phyloP scores from a whole-genome alignment of 2,797 vertebrate species.

The Lacerta viridis region DNA sequence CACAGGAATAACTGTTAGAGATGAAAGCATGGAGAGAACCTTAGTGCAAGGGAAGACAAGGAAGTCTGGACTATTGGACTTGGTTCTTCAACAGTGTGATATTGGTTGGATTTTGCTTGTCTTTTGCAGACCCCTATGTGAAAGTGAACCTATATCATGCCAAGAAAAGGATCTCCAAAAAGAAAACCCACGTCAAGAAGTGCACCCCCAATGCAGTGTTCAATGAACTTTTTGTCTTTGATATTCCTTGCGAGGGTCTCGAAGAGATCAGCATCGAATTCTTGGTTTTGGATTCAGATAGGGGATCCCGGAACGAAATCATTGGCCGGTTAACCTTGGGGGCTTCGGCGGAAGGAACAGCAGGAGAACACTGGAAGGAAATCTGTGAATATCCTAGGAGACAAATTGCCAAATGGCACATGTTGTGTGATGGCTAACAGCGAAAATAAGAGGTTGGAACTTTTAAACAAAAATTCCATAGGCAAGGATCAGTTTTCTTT shows the following conservation, averaged over 20 bases:
- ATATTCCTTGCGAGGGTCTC: conserved; percentile 93
- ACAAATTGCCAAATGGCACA: conserved; percentile 98
- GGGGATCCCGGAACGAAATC: conserved; percentile 85
- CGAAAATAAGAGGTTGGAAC: conserved; percentile 6
- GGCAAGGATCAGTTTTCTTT: conserved; percentile 75
- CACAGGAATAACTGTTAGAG: neutral
- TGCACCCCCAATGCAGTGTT: conserved; percentile 96
- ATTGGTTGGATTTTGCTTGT: conserved; percentile 38
- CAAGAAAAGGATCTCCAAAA: conserved; percentile 97
- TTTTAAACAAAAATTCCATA: conserved; percentile 68
- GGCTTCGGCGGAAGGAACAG: conserved; percentile 87
- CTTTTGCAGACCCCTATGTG: conserved; percentile 91
- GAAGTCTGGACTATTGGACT: neutral
- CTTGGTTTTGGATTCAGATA: conserved; percentile 95
- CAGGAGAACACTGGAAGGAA: conserved; percentile 97
- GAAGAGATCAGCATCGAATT: conserved; percentile 97
- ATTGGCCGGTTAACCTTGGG: conserved; percentile 91
- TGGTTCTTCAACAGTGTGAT: neutral
- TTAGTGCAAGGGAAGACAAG: neutral
- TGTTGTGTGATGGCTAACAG: conserved; percentile 90
- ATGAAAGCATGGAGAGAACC: neutral
- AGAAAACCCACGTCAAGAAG: conserved; percentile 98
- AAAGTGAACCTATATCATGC: conserved; percentile 97
- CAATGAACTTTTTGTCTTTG: conserved; percentile 98
- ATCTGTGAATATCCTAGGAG: conserved; percentile 97